phyloP scores from a whole-genome alignment of 1,140 invertebrate species.

The Trachymyrmex cornetzi region DNA sequence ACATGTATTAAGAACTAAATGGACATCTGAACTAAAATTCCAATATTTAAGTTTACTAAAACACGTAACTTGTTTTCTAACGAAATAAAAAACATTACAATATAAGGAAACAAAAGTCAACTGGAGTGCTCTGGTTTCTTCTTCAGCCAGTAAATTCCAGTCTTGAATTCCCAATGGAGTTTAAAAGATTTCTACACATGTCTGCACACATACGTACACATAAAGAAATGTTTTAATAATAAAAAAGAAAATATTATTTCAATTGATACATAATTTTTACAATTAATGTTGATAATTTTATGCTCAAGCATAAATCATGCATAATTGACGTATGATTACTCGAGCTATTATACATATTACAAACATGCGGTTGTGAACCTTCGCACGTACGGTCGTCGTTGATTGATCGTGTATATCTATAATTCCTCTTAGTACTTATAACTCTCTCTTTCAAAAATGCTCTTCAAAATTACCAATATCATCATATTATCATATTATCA shows the following conservation, averaged over 20 bases:
- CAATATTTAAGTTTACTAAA: slow-evolving; percentile 2
- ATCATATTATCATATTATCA: neutral
- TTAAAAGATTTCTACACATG: neutral
- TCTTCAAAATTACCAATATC: neutral
- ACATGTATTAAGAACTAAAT: neutral
- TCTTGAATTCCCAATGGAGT: slow-evolving; percentile 15
- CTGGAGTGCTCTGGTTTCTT: neutral
- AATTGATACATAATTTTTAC: neutral
- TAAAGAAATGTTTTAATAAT: slow-evolving; percentile 14
- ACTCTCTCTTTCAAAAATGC: neutral
- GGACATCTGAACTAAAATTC: neutral
- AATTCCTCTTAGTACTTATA: neutral
- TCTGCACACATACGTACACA: too few species aligned
- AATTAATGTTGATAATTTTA: neutral
- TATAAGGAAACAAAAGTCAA: neutral
- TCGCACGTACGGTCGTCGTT: neutral
- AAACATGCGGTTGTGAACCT: neutral
- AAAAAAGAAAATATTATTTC: neutral
- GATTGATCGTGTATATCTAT: neutral
- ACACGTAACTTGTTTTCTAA: neutral
- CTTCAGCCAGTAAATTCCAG: too few species aligned
- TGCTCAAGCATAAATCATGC: neutral
- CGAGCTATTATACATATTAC: neutral
- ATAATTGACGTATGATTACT: neutral
- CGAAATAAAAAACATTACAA: neutral